Evolutionary conservation across 2,888 invertebrate genomes (phyloP).

Genomic region (Agrochola lota): DNA sequence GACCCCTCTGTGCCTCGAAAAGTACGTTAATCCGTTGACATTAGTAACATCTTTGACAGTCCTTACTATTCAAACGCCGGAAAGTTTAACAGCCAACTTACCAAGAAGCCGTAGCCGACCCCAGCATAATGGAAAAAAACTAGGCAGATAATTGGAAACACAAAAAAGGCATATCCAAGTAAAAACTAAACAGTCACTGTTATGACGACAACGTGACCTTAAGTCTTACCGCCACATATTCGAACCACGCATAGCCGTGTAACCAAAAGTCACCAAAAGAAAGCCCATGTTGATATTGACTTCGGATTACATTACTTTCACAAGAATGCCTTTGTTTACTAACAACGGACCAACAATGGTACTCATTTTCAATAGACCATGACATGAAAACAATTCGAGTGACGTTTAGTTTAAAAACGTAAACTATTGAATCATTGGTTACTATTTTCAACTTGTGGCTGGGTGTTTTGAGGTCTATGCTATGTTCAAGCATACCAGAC

Average conservation of each 20-base stretch:
- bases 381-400: slow-evolving; percentile 56
- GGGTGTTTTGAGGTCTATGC: not conserved
- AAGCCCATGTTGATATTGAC: slow-evolving; percentile 42
- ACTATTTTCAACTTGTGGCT: slow-evolving; percentile 14
- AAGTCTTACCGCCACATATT: not conserved
- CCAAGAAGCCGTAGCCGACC: not conserved
- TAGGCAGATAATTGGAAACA: not conserved
- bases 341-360: slow-evolving; percentile 56
- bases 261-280: slow-evolving; percentile 9
- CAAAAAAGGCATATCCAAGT: not conserved
- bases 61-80: not conserved
- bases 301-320: slow-evolving; percentile 47
- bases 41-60: not conserved
- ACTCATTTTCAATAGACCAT: slow-evolving; percentile 49
- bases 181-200: not conserved
- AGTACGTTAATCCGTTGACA: not conserved
- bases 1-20: not conserved
- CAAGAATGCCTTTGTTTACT: slow-evolving; percentile 57
- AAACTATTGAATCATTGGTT: slow-evolving; percentile 21
- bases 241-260: not conserved
- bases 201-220: no score
- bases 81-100: not conserved
- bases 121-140: no score
- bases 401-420: slow-evolving; percentile 21
- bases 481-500: not conserved